phyloP scores from a whole-genome alignment of 2,888 invertebrate genomes.

The Diarsia brunnea region DNA sequence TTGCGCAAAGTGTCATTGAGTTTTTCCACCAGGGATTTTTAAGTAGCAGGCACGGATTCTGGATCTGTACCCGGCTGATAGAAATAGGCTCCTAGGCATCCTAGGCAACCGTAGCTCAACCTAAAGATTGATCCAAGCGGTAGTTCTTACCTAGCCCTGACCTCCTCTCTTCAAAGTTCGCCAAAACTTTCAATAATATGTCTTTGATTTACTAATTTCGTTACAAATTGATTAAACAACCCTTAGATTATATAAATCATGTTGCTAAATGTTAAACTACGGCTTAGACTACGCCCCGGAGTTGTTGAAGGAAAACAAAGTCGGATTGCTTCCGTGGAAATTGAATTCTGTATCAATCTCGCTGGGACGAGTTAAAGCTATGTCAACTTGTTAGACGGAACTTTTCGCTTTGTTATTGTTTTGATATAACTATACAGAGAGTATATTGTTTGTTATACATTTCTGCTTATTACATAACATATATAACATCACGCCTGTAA shows the following conservation, averaged over 20 bases:
- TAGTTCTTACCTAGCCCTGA: no score
- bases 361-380: slow-evolving; percentile 58
- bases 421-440: slow-evolving; percentile 19
- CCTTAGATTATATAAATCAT: slow-evolving; percentile 25
- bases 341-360: slow-evolving; percentile 71
- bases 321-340: slow-evolving; percentile 64
- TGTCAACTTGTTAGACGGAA: slow-evolving; percentile 60
- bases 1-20: not conserved
- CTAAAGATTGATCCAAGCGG: no score
- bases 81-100: not conserved
- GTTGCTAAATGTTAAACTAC: slow-evolving; percentile 41
- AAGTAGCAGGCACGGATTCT: not conserved
- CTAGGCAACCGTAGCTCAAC: no score
- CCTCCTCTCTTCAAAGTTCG: no score
- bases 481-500: not conserved
- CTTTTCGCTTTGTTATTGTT: slow-evolving; percentile 52
- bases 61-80: not conserved
- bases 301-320: slow-evolving; percentile 62
- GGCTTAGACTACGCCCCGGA: slow-evolving; percentile 23
- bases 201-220: not conserved
- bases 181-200: not conserved
- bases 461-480: not conserved
- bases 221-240: slow-evolving; percentile 18
- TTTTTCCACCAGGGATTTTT: not conserved
- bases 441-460: not conserved